Evolutionary conservation across 2,888 invertebrate genomes (phyloP), one percentile per base, ranked within the genome.

Genomic region (Mythimna loreyi): DNA sequence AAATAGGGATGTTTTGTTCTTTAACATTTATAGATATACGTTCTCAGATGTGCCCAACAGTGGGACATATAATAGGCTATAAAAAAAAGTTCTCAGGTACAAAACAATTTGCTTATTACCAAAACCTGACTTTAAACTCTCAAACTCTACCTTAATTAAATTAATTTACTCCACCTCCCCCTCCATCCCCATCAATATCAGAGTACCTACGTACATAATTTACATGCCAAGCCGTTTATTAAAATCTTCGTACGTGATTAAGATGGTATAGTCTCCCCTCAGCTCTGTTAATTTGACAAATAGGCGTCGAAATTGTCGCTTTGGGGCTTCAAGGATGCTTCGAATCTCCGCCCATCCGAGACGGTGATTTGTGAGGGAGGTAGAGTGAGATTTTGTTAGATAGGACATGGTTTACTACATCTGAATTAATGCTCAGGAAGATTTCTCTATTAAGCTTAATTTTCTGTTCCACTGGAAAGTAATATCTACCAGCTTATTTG

Each of bases 281-380:
- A 9, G 23, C 71, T 67, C 68, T 73, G 75, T 87, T 87, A 88
- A 90, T 88, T 89, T 90, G 86, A 87, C 87, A 89, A 91, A 90
- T 88, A 82, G 88, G 84, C 88, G 87, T 86, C 73, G 83, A 86
- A 91, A 90, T 88, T 88, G 87, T 87, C 86, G 76, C 82, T 72
- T 77, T 70, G 72, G 71, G 56, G 78, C 23, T 7, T 82, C 70
- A 67, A 85, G 85, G 67, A 82, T 82, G 72, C 89, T 90, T 79
- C 23, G 71, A 83, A 73, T 81, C 90, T 84, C 91, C 91, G 91
- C 92, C 92, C 89, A 88, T 83, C 71, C 53, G 61, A 81, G 66
- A 75, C 62, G 65, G 61, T 67, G 71, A 79, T 77, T 77, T 75
- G 67, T 66, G 43, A 60, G 25, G 43, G 47, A 63, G 49, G 52